Evolutionary conservation across 2,113 vertebrate species (phyloP).

Genomic region (Planiliza haematocheilus): DNA sequence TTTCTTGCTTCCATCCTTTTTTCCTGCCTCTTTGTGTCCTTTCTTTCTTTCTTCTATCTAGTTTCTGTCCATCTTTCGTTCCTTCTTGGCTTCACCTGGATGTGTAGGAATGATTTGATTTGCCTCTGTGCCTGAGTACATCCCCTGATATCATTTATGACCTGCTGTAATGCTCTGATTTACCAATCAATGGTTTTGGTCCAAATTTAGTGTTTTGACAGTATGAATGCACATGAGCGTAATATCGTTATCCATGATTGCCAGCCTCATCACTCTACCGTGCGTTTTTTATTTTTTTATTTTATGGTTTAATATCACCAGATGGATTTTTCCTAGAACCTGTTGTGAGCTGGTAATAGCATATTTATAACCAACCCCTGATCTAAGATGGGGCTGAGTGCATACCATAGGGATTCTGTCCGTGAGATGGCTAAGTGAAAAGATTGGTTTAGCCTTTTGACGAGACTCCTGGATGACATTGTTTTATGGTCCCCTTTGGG

Average conservation of each 20-base stretch:
- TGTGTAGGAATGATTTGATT: too few relatives aligned
- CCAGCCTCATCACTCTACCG: constrained; percentile 48
- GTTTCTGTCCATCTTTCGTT: too few relatives aligned
- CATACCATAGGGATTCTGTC: constrained; percentile 57
- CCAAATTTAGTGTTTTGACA: neutral
- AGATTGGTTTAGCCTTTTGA: constrained; percentile 77
- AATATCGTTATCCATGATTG: constrained; percentile 57
- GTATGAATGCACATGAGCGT: constrained; percentile 18
- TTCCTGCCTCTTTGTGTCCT: neutral
- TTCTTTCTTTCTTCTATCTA: too few relatives aligned
- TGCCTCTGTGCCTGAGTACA: too few relatives aligned
- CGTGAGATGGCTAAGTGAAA: constrained; percentile 68
- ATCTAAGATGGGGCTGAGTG: constrained; percentile 50
- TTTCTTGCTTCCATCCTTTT: neutral
- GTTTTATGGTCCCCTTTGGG: constrained; percentile 72
- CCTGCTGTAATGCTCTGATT: too few relatives aligned
- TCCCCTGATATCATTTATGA: too few relatives aligned
- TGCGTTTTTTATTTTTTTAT: too few relatives aligned
- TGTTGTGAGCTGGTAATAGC: constrained; percentile 62
- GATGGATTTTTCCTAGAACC: constrained; percentile 51
- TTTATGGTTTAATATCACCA: constrained; percentile 73
- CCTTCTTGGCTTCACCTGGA: too few relatives aligned
- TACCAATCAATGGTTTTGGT: neutral
- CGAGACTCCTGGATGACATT: constrained; percentile 67
- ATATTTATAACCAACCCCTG: constrained; percentile 70